phyloP scores from a whole-genome alignment of 2,113 vertebrate species.

The Pycnonotus jocosus region DNA sequence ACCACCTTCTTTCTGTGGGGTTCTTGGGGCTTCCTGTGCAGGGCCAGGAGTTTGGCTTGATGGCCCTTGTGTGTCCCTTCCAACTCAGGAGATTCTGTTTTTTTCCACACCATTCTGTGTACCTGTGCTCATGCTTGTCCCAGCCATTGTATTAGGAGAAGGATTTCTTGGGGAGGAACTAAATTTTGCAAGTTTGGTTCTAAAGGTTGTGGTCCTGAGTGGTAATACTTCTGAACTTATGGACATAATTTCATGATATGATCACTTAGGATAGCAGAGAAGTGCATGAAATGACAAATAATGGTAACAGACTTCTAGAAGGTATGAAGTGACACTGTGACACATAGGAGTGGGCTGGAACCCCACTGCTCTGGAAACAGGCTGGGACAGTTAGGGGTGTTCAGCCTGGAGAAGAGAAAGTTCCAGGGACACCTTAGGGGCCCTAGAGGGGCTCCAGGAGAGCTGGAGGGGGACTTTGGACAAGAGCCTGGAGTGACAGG shows the following conservation, averaged over 20 bases:
- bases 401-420: background rate
- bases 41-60: background rate
- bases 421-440: background rate
- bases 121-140: background rate
- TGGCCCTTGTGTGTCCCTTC: background rate
- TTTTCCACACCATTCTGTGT: background rate
- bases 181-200: background rate
- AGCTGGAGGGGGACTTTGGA: background rate
- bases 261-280: background rate
- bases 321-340: background rate
- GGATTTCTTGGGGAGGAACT: background rate
- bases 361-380: background rate
- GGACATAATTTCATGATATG: background rate
- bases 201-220: background rate
- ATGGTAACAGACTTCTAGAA: background rate
- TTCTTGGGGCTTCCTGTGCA: background rate
- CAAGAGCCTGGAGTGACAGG: background rate
- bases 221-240: background rate
- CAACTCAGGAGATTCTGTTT: accelerated
- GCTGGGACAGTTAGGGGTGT: background rate
- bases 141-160: background rate
- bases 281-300: background rate
- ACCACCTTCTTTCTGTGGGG: background rate
- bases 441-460: background rate
- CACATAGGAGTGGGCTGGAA: background rate